phyloP scores from a whole-genome alignment of 2,888 invertebrate genomes.

The Apamea crenata region DNA sequence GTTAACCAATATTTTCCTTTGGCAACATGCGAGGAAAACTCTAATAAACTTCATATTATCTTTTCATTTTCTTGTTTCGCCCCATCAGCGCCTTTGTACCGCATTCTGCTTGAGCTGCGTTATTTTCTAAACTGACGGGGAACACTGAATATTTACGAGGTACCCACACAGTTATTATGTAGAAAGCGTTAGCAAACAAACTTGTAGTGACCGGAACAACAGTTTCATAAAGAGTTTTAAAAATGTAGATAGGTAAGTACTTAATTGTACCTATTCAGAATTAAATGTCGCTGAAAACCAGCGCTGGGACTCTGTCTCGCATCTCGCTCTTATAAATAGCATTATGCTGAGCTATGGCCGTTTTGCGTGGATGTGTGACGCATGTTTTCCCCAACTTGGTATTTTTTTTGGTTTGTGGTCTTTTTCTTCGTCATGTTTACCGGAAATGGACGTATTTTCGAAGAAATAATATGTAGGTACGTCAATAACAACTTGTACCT shows the following conservation, averaged over 20 bases:
- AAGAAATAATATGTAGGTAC: too few species aligned
- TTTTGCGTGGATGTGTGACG: too few species aligned
- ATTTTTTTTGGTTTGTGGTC: too few species aligned
- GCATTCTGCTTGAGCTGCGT: slow-evolving; percentile 3
- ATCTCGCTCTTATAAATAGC: too few species aligned
- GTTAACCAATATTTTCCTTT: slow-evolving; percentile 11
- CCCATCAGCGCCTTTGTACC: slow-evolving; percentile 45
- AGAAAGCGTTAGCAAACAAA: neutral
- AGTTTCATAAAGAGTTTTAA: neutral
- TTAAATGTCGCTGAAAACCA: too few species aligned
- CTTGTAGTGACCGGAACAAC: neutral
- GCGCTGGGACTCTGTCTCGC: too few species aligned
- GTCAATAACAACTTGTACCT: too few species aligned
- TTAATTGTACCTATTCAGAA: too few species aligned
- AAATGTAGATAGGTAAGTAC: neutral
- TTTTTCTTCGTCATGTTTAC: too few species aligned
- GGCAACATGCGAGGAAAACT: slow-evolving; percentile 12
- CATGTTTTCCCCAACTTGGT: too few species aligned
- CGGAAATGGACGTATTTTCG: too few species aligned
- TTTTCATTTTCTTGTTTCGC: slow-evolving; percentile 56
- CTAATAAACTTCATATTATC: slow-evolving; percentile 55
- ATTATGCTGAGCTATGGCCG: too few species aligned
- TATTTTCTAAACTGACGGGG: slow-evolving; percentile 27
- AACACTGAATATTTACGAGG: slow-evolving; percentile 50
- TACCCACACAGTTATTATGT: slow-evolving; percentile 10